These are phyloP conservation scores for Rhagium mordax DNA, from an alignment of 2,888 invertebrate genomes.

Conservation along the genomic window DNA sequence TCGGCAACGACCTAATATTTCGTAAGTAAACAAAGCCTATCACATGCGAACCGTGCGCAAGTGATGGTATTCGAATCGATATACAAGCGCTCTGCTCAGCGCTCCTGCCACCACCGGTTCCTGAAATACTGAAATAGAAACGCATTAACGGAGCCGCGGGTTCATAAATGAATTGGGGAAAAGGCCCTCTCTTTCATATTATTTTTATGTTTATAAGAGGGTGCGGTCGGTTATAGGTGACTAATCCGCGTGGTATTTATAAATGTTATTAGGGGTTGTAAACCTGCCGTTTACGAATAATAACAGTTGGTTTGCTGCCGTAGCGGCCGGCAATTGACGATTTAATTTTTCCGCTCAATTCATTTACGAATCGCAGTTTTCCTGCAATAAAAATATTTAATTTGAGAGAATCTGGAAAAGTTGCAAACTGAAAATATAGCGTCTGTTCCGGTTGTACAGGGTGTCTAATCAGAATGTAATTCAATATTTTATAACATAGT, in stretches of 20 bases:
- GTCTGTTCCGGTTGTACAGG: no score
- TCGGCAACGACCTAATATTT: no score
- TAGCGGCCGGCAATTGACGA: not conserved
- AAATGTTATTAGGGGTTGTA: conserved; percentile 13
- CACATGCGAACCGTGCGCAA: conserved; percentile 27
- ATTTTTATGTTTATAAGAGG: conserved; percentile 15
- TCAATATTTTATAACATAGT: no score
- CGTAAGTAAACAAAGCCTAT: not conserved
- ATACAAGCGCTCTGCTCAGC: conserved; percentile 14
- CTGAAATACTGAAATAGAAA: conserved; percentile 33
- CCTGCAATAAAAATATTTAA: not conserved
- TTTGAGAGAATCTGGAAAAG: not conserved
- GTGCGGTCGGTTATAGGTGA: conserved; percentile 11
- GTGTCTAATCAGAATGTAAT: no score
- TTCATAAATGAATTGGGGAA: conserved; percentile 24
- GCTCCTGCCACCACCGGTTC: conserved; percentile 17
- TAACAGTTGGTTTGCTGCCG: not conserved
- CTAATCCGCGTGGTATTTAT: conserved; percentile 14
- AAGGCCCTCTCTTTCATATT: conserved; percentile 19
- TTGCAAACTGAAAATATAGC: not conserved
- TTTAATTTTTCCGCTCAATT: not conserved
- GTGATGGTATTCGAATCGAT: conserved; percentile 16
- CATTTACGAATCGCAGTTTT: not conserved
- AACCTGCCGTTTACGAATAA: not conserved
- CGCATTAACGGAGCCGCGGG: conserved; percentile 19